A percentile compares a stretch with the other conserved stretches of the same genome.
These are phyloP conservation scores for Circaetus gallicus DNA, from an alignment of 2,113 vertebrate genomes.

Conservation along the genomic window DNA sequence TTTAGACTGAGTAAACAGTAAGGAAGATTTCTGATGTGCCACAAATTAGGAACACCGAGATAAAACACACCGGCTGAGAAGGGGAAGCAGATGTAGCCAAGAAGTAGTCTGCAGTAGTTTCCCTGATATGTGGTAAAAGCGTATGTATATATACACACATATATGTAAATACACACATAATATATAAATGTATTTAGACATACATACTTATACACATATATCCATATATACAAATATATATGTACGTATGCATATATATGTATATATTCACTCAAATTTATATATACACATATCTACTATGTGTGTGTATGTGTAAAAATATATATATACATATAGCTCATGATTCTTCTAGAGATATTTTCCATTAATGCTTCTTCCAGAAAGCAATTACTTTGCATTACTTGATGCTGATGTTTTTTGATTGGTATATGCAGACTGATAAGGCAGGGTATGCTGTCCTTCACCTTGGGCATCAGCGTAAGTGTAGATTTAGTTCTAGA, in stretches of 20 bases:
- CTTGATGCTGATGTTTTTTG: neutral
- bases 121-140: neutral
- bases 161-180: neutral
- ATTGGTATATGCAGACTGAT: neutral
- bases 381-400: neutral
- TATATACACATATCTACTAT: neutral
- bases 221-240: neutral
- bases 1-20: neutral
- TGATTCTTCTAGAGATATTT: neutral
- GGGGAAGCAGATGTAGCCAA: neutral
- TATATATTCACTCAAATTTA: neutral
- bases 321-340: neutral
- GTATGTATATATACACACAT: neutral
- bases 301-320: neutral
- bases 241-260: neutral
- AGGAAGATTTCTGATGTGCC: constrained; percentile 16
- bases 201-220: neutral
- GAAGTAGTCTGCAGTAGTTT: neutral
- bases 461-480: neutral
- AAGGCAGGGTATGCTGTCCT: neutral
- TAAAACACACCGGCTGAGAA: neutral
- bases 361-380: neutral
- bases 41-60: neutral
- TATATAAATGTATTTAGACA: neutral
- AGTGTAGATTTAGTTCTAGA: neutral